phyloP scores from a whole-genome alignment of 2,113 vertebrate genomes.

The Cairina moschata region DNA sequence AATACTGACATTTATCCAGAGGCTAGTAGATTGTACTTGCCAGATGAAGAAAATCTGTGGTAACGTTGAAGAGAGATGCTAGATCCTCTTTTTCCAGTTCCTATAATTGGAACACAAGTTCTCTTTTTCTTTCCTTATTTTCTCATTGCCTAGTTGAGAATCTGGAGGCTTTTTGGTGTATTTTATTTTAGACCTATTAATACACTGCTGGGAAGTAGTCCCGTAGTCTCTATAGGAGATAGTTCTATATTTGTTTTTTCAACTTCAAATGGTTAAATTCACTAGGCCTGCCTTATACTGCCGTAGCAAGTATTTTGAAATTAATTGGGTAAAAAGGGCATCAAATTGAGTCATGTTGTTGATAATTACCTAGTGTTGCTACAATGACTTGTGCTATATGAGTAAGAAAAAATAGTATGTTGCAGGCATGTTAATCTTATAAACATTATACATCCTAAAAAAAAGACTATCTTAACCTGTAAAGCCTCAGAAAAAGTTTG shows the following conservation, averaged over 20 bases:
- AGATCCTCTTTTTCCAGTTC: neutral
- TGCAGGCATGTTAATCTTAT: neutral
- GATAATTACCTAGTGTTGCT: neutral
- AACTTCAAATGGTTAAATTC: neutral
- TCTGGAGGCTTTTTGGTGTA: rapidly evolving
- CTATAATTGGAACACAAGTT: neutral
- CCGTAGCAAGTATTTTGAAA: neutral
- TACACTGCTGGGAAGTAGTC: neutral
- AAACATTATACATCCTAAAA: neutral
- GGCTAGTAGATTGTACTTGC: neutral
- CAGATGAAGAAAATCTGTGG: neutral
- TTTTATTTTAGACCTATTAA: neutral
- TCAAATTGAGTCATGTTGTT: neutral
- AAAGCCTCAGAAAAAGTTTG: neutral
- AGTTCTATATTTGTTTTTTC: neutral
- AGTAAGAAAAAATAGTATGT: neutral
- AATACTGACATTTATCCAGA: neutral
- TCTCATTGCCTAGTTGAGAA: neutral
- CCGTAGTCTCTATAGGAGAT: neutral
- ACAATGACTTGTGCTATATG: neutral
- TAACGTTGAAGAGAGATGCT: neutral
- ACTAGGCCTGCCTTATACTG: neutral
- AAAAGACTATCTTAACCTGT: neutral
- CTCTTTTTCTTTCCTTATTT: neutral
- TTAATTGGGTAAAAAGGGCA: neutral